Conservation (phyloP, 2,888 invertebrate species). For the Margaritifera margaritifera region DNA sequence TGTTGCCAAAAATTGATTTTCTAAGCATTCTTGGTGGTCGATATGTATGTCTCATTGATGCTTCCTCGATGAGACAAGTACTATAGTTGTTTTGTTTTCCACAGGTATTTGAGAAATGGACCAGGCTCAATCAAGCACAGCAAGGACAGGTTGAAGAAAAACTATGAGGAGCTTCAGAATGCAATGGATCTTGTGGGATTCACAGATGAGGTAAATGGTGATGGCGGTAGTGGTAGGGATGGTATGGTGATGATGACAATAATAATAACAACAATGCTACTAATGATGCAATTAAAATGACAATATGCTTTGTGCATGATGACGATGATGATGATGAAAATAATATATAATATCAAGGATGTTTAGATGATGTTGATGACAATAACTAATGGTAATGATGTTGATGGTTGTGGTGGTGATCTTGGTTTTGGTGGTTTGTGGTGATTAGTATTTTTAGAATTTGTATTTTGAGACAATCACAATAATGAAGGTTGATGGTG, state of each 20-base stretch:
- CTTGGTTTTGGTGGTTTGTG: no score
- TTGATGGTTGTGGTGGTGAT: no score
- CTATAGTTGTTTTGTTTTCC: background rate
- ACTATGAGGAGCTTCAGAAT: slow-evolving; percentile 63
- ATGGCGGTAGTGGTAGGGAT: slow-evolving; percentile 1
- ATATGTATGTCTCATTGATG: no score
- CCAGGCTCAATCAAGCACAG: slow-evolving; percentile 36
- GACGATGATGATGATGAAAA: background rate
- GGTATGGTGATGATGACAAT: slow-evolving; percentile 6
- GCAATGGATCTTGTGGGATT: slow-evolving; percentile 71
- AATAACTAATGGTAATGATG: no score
- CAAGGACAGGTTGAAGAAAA: slow-evolving; percentile 35
- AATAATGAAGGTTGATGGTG: no score
- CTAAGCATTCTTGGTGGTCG: no score
- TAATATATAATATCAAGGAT: no score
- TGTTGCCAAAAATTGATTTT: no score
- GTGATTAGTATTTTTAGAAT: no score
- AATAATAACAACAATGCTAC: background rate
- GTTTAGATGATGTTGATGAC: no score
- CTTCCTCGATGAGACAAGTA: no score
- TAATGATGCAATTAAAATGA: background rate
- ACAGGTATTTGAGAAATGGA: slow-evolving; percentile 60
- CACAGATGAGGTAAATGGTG: slow-evolving; percentile 59
- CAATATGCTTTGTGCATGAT: slow-evolving; percentile 3
- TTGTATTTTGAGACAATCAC: no score